Evolutionary conservation across 2,797 vertebrate genomes (phyloP), one percentile per base, ranked within the genome.

Genomic region (Hydrophis major): DNA sequence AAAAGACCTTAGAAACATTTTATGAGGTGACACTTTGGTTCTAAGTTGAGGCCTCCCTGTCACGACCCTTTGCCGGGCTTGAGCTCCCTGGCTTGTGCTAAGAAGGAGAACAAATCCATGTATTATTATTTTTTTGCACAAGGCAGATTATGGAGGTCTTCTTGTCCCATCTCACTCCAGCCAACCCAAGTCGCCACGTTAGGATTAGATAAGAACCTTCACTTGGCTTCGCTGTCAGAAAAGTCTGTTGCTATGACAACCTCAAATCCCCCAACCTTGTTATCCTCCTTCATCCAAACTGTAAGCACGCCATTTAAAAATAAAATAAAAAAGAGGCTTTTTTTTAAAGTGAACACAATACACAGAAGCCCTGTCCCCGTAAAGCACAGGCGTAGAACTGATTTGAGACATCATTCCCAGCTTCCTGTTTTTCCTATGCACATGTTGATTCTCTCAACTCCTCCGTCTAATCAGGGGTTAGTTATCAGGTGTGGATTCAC

Each of bases 231-330:
- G 16, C 37, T 32, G 89, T 89, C 89, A 61, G 69, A 42, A 91
- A 94, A 32, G 92, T 89, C 94, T 61, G 97, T 98, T 98, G 96
- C 98, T 97, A 98, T 98, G 97, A 97, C 97, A 98, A 98, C 97
- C 74, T 94, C 94, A 95, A 96, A 96, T 95, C 95, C 94, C 69
- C 96, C 95, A 97, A 94, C 95, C 95, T 91, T 89, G 87, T 95
- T 95, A 95, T 94, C 94, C 92, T 92, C 60, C 94, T 95, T 96
- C 96, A 96, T 97, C 96, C 92, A 97, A 97, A 96, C 96, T 96
- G 96, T 97, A 95, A 95, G 91, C 97, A 96, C 42, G 95, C 94
- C 1, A 8, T 89, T 42, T 12, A 94, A 94, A 91, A 27, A 92
- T 95, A 94, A 92, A 90, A 18, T 0, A 95, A 93, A 86, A 94